Evolutionary conservation across 2,888 invertebrate genomes (phyloP).

Genomic region (Cephus runcator): DNA sequence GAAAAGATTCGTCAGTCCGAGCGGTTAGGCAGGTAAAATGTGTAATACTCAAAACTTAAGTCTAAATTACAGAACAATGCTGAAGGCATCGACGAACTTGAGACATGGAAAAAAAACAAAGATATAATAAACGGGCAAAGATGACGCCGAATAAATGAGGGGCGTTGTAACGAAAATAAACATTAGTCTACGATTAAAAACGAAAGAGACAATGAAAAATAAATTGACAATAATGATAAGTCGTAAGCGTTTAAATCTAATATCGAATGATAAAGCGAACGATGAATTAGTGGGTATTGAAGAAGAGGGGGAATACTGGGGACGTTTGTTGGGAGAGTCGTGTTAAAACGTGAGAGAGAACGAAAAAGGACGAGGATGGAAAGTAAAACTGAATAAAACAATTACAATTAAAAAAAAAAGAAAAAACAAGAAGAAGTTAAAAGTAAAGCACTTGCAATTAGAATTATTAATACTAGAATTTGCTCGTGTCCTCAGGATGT

Average conservation of each 20-base stretch:
- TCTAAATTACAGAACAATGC: not conserved
- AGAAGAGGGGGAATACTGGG: not conserved
- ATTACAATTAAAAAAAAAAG: conserved; percentile 6
- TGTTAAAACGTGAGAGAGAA: conserved; percentile 10
- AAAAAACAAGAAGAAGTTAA: not conserved
- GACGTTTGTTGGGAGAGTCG: conserved; percentile 6
- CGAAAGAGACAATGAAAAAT: not conserved
- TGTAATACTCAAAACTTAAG: conserved; percentile 9
- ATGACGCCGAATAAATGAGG: not conserved
- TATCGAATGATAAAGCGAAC: conserved; percentile 14
- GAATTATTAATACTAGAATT: conserved; percentile 34
- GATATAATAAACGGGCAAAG: not conserved
- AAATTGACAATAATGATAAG: conserved; percentile 3
- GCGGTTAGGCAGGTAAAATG: conserved; percentile 7
- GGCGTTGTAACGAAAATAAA: not conserved
- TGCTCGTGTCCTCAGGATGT: not conserved
- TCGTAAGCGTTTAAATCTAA: conserved; percentile 1
- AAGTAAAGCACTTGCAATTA: conserved; percentile 8
- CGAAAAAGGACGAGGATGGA: conserved; percentile 4
- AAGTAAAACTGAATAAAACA: conserved; percentile 12
- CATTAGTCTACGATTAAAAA: not conserved
- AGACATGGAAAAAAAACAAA: not conserved
- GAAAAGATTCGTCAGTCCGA: conserved; percentile 2
- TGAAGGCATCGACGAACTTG: not conserved
- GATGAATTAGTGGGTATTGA: not conserved